Base-by-base conservation (phyloP, 2,113 vertebrate species). In the Sitta europaea region DNA sequence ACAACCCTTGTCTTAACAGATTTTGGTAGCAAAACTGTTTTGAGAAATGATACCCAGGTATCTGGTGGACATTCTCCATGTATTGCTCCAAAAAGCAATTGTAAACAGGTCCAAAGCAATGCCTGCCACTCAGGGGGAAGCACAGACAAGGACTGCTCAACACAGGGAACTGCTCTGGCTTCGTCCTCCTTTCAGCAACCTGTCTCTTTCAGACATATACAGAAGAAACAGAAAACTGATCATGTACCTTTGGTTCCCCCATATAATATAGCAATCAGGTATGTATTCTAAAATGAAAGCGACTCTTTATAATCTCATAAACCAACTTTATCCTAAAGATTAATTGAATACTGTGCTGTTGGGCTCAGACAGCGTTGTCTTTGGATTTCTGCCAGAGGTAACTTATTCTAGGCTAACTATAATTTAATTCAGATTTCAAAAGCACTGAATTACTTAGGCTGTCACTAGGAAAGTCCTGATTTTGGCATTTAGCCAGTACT, bases 151-250 rank as follows among this genome's bases (percentile, higher is more conserved):
- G 53, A 38, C 33, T 82, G 40, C n/a, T 72, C 95, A 63, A 35
- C 93, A 43, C 10, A 65, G 0, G 1, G 11, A 68, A 50, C 71
- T 59, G 31, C 88, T 65, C 9, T 21, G 70, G 58, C 79, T 63
- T 72, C 72, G 40, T 20, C 40, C 5, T 73, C 90, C 51, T 95
- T 94, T 96, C 95, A 97, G 58, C 92, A 88, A 3, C 58, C 94
- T 92, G 82, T 95, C 87, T 97, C 97, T 97, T 98, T 97, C 96
- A 98, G 96, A 97, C 98, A 98, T 33, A 62, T 98, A 58, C 91
- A 97, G 96, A 99, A 99, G 98, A 99, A 99, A 98, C 98, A 98
- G 97, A 99, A 98, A 98, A 99, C 97, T 75, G 96, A 98, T 96
- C 98, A 97, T 72, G 71, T 66, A 25, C 89, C 96, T 92, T 91